These are phyloP conservation scores for Mastomys coucha DNA, from an alignment of 2,113 vertebrate species.

Conservation along the genomic window DNA sequence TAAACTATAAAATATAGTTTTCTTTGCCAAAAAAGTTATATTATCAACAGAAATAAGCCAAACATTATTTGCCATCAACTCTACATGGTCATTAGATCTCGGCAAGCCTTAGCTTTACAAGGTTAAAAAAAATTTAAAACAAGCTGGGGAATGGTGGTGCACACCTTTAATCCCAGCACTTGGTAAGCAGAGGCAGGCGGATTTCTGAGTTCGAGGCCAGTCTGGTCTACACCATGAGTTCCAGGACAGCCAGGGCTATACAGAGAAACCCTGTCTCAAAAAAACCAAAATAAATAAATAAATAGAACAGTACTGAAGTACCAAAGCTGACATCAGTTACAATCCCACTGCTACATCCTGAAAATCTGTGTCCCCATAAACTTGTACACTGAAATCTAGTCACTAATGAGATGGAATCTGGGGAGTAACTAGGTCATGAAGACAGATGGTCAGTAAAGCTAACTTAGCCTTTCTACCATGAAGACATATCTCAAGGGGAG, in stretches of 20 bases:
- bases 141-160: too few species aligned
- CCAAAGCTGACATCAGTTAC: background rate
- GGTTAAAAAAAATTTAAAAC: background rate
- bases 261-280: too few species aligned
- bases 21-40: conserved; percentile 39
- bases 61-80: background rate
- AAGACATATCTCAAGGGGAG: background rate
- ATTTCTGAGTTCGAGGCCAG: too few species aligned
- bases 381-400: background rate
- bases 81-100: background rate
- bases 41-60: conserved; percentile 18
- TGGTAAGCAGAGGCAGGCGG: too few species aligned
- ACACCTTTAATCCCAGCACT: too few species aligned
- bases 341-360: background rate
- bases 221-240: too few species aligned
- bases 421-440: background rate
- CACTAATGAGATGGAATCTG: background rate
- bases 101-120: background rate
- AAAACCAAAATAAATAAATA: too few species aligned
- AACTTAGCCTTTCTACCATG: background rate
- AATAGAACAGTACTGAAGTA: background rate
- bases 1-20: conserved; percentile 28
- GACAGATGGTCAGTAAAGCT: background rate
- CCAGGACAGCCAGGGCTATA: too few species aligned
- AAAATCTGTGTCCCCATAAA: background rate